A percentile compares a stretch with the other conserved stretches of the same genome.
These are phyloP conservation scores for Helicorthomorpha holstii DNA, from an alignment of 1,140 invertebrate genomes.

Conservation along the genomic window DNA sequence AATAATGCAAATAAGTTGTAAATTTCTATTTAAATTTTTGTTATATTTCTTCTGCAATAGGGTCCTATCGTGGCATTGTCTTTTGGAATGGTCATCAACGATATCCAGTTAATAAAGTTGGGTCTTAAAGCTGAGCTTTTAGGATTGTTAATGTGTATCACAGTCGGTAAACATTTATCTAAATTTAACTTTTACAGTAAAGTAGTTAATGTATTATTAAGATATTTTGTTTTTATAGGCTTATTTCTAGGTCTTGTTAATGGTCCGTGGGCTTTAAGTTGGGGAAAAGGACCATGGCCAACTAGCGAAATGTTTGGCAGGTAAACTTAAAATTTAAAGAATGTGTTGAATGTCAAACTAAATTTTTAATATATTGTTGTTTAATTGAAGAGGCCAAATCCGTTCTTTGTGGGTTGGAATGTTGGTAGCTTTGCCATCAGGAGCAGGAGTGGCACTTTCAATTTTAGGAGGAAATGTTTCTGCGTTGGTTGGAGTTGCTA, in stretches of 20 bases:
- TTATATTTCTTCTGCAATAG: too few relatives aligned
- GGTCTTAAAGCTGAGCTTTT: constrained; percentile 47
- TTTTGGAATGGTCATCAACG: constrained; percentile 61
- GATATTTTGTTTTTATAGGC: constrained; percentile 28
- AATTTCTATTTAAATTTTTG: background rate
- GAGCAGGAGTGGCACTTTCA: constrained; percentile 69
- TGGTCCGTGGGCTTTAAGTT: constrained; percentile 45
- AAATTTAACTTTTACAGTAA: background rate
- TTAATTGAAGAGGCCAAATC: constrained; percentile 34
- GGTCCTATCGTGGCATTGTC: constrained; percentile 70
- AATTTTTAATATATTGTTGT: background rate
- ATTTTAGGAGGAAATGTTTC: constrained; percentile 65
- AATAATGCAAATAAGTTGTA: background rate
- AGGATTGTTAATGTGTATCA: constrained; percentile 50
- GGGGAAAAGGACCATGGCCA: constrained; percentile 58
- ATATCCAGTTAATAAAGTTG: constrained; percentile 40
- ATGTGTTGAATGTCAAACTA: background rate
- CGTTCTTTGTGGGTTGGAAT: constrained; percentile 45
- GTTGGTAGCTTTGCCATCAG: constrained; percentile 48
- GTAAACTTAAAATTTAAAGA: constrained; percentile 20
- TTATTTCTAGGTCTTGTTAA: constrained; percentile 60
- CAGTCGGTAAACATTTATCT: constrained; percentile 30
- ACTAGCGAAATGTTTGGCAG: constrained; percentile 62
- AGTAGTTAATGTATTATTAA: constrained; percentile 1
- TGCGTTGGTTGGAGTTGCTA: constrained; percentile 71